Conservation (phyloP, 2,113 vertebrate genomes). For the Microcebus murinus region DNA sequence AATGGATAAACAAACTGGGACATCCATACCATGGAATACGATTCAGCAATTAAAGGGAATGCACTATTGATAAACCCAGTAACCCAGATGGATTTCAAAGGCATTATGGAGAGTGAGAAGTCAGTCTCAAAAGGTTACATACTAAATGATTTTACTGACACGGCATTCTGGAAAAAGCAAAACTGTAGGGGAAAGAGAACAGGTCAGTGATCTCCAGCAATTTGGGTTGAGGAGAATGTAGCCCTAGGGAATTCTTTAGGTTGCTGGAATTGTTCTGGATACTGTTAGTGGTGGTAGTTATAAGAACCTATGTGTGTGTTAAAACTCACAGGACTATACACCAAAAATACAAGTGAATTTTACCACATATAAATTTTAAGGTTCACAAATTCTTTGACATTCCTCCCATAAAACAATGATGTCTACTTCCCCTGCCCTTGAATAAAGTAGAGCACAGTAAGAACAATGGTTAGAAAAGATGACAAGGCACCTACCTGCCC, state of each 20-base stretch:
- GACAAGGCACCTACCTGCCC: not conserved
- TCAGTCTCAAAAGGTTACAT: not conserved
- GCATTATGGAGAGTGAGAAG: not conserved
- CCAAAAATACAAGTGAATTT: constrained; percentile 27
- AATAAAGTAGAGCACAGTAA: not conserved
- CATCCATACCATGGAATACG: not conserved
- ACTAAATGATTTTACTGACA: not conserved
- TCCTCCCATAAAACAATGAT: not conserved
- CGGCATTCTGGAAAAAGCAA: not conserved
- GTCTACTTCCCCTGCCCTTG: not conserved
- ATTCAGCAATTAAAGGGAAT: not conserved
- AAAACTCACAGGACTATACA: not conserved
- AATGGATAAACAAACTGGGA: not conserved
- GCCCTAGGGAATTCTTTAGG: not conserved
- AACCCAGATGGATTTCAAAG: not conserved
- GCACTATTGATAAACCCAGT: not conserved
- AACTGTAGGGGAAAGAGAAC: not conserved
- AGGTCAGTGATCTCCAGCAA: not conserved
- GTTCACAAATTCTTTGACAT: not conserved
- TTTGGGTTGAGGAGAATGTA: not conserved
- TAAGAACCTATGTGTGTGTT: not conserved
- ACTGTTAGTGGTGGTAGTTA: not conserved
- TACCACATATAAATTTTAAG: not conserved
- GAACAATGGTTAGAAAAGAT: not conserved
- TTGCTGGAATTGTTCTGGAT: not conserved